Percentiles rank a stretch among this genome's conserved stretches.
Evolutionary conservation across 53 echinoderm and acorn worm species (phyloP).

Genomic region (Arbacia lixula): DNA sequence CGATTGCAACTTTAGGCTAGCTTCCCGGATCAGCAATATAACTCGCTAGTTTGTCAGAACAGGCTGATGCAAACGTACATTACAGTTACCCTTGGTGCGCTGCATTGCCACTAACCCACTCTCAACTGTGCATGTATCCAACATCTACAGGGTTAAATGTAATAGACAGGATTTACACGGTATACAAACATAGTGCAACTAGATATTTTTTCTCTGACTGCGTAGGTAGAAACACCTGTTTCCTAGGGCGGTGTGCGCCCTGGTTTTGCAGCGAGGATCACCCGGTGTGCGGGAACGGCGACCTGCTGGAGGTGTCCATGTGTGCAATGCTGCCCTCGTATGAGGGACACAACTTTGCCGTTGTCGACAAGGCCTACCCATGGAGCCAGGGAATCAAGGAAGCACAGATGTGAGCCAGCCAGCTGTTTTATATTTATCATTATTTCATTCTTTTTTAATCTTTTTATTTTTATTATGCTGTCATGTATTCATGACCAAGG

Average conservation of each 20-base stretch:
- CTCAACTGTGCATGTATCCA: too few species aligned
- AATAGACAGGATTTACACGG: not conserved
- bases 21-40: too few species aligned
- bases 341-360: slow-evolving; percentile 44
- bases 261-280: slow-evolving; percentile 89
- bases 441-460: not conserved
- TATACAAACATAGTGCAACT: not conserved
- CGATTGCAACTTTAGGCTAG: too few species aligned
- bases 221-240: slow-evolving; percentile 80
- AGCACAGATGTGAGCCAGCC: slow-evolving; percentile 81
- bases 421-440: not conserved
- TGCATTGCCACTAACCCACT: too few species aligned
- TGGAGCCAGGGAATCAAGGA: slow-evolving; percentile 93
- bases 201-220: not conserved
- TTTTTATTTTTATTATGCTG: not conserved
- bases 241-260: slow-evolving; percentile 82
- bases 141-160: not conserved
- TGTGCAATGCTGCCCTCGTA: slow-evolving; percentile 68
- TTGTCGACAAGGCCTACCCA: slow-evolving; percentile 74
- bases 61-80: too few species aligned
- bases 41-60: too few species aligned
- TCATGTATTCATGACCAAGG: not conserved
- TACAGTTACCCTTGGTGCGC: not conserved
- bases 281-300: slow-evolving; percentile 79
- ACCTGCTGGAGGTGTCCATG: slow-evolving; percentile 77